These are phyloP conservation scores for Alligator mississippiensis DNA, from an alignment of 2,113 vertebrate genomes.

Conservation along the genomic window DNA sequence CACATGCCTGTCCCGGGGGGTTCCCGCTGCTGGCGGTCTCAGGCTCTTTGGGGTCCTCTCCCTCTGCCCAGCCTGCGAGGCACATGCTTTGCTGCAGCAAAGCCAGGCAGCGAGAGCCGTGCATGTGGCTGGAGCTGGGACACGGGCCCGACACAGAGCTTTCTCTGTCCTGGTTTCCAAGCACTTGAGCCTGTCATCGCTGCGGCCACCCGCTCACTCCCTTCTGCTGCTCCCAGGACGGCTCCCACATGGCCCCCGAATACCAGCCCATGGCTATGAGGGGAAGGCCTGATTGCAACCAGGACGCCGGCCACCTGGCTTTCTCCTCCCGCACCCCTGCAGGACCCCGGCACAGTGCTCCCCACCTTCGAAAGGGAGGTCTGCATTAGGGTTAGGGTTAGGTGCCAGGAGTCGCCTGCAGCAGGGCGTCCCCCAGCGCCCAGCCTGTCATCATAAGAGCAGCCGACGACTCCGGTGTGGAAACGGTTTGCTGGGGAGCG, in stretches of 20 bases:
- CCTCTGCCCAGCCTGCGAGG: not conserved
- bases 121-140: not conserved
- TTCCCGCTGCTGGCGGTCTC: not conserved
- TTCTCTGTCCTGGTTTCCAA: not conserved
- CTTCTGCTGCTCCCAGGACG: accelerated
- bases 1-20: too few relatives aligned
- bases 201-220: not conserved
- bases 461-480: too few relatives aligned
- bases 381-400: too few relatives aligned
- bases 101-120: not conserved
- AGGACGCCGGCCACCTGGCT: not conserved
- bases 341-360: not conserved
- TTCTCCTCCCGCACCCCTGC: not conserved
- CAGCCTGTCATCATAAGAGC: not conserved
- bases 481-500: not conserved
- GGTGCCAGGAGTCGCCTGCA: too few relatives aligned
- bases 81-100: accelerated
- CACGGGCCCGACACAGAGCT: accelerated
- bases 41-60: accelerated
- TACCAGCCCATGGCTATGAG: not conserved
- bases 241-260: not conserved
- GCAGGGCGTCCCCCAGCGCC: not conserved
- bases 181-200: accelerated
- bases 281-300: too few relatives aligned
- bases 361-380: not conserved